Evolutionary conservation across 2,888 invertebrate species (phyloP).

Genomic region (Alviniconcha strummeri): DNA sequence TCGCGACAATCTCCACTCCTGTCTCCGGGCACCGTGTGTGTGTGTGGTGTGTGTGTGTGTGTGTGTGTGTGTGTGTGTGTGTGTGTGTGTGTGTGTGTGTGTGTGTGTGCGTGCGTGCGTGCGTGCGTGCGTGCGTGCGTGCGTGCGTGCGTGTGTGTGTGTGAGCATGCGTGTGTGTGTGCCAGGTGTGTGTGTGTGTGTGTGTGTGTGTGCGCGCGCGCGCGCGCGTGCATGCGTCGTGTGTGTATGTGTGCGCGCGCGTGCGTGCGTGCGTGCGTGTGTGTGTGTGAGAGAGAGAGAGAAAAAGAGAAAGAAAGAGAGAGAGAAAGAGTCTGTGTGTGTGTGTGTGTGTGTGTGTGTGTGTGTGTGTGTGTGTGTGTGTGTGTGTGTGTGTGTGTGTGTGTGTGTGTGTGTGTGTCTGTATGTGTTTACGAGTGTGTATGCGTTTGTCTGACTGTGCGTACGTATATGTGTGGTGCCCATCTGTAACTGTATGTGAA

Average conservation of each 20-base stretch:
- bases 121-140: too few species aligned
- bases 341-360: not conserved
- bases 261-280: not conserved
- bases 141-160: too few species aligned
- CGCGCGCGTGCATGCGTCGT: not conserved
- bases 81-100: too few species aligned
- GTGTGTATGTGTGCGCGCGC: not conserved
- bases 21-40: not conserved
- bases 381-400: constrained; percentile 2
- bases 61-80: not conserved
- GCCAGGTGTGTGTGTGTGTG: too few species aligned
- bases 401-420: not conserved
- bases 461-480: not conserved
- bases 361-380: not conserved
- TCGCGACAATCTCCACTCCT: too few species aligned
- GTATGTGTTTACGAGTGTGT: not conserved
- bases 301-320: too few species aligned
- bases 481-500: too few species aligned
- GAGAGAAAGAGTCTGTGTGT: not conserved
- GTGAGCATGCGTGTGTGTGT: too few species aligned
- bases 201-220: not conserved
- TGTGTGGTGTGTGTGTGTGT: not conserved
- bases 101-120: too few species aligned
- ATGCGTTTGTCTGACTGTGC: not conserved
- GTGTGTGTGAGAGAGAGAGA: not conserved